These are phyloP conservation scores for Ariolimax columbianus DNA, from an alignment of 2,888 invertebrate genomes.

Conservation along the genomic window DNA sequence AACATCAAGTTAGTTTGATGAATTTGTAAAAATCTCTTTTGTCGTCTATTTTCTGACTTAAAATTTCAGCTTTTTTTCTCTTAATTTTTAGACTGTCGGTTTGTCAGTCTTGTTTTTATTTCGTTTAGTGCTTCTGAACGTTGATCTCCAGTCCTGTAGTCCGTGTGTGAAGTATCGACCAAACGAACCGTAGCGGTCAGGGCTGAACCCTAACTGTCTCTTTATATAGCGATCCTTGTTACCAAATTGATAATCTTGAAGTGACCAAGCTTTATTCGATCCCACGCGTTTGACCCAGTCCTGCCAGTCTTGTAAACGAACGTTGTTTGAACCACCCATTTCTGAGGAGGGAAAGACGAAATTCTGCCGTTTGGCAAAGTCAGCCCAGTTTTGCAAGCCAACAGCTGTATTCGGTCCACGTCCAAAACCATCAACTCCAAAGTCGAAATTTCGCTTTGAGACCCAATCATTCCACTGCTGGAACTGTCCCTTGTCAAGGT, in stretches of 20 bases:
- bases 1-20: background rate
- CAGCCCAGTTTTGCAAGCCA: slow-evolving; percentile 34
- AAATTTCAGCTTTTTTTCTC: background rate
- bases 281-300: slow-evolving; percentile 46
- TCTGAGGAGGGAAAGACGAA: background rate
- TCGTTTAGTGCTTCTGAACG: slow-evolving; percentile 51
- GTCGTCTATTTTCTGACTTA: background rate
- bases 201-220: slow-evolving; percentile 41
- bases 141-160: slow-evolving; percentile 58
- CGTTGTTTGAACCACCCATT: background rate
- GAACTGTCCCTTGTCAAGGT: slow-evolving; percentile 19
- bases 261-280: background rate
- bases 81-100: background rate
- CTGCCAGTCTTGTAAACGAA: slow-evolving; percentile 47
- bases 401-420: background rate
- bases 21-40: background rate
- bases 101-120: background rate
- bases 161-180: slow-evolving; percentile 54
- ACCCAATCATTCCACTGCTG: slow-evolving; percentile 41
- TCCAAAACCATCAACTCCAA: background rate
- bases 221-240: slow-evolving; percentile 45
- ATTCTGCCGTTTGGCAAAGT: slow-evolving; percentile 29
- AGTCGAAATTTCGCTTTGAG: slow-evolving; percentile 14
- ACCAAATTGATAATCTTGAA: slow-evolving; percentile 12
- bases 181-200: slow-evolving; percentile 35